Evolutionary conservation across 2,113 vertebrate species (phyloP).

Genomic region (Xiphorhynchus elegans): DNA sequence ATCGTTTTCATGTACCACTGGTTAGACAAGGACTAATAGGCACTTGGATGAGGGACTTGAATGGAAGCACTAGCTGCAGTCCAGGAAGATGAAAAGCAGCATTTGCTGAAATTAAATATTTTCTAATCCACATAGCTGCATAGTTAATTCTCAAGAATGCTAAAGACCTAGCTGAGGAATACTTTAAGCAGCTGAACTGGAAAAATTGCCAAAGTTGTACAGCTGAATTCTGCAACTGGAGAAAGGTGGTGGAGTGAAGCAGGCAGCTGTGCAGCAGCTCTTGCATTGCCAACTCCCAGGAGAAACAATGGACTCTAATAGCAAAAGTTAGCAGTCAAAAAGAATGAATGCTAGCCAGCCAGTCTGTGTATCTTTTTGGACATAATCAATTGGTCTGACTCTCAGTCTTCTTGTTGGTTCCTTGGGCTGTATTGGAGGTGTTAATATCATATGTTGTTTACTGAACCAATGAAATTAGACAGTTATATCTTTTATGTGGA

Average conservation of each 20-base stretch:
- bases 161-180: background rate
- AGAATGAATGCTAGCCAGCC: background rate
- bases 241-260: background rate
- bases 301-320: background rate
- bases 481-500: background rate
- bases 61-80: background rate
- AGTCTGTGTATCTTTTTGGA: background rate
- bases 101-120: constrained; percentile 25
- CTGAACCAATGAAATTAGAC: background rate
- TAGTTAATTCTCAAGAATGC: background rate
- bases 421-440: background rate
- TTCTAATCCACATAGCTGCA: background rate
- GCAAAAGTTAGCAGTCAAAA: background rate
- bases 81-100: background rate
- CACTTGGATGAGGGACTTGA: background rate
- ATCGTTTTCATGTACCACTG: background rate
- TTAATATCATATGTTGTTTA: background rate
- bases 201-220: background rate
- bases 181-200: background rate
- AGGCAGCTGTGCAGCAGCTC: background rate
- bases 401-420: background rate
- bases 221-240: background rate
- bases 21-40: background rate
- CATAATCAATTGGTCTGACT: background rate
- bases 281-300: background rate